Conservation (phyloP, 2,888 invertebrate genomes). For the Nomada hirtipes region DNA sequence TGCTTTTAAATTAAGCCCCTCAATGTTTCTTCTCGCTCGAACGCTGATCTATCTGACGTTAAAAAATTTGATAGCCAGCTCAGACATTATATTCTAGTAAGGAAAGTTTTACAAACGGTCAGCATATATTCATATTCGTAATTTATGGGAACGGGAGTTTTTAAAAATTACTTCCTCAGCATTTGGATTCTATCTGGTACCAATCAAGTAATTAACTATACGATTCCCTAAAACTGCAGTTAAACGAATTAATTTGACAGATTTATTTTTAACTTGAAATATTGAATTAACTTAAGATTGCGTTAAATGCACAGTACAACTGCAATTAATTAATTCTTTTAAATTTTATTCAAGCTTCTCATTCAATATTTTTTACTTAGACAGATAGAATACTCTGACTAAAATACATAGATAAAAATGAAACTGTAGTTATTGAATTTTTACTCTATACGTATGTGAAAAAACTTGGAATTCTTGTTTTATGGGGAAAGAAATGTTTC, state of each 20-base stretch:
- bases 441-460: background rate
- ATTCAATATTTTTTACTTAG: too few species aligned
- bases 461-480: background rate
- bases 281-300: too few species aligned
- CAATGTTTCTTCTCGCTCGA: slow-evolving; percentile 28
- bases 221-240: too few species aligned
- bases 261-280: too few species aligned
- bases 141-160: background rate
- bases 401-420: too few species aligned
- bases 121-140: background rate
- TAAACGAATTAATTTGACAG: too few species aligned
- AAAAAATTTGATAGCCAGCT: slow-evolving; percentile 26
- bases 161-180: background rate
- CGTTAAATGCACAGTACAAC: too few species aligned
- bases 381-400: too few species aligned
- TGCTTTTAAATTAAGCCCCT: slow-evolving; percentile 41
- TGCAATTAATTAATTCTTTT: too few species aligned
- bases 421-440: background rate
- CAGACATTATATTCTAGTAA: background rate
- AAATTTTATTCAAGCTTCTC: too few species aligned
- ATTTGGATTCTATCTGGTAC: background rate
- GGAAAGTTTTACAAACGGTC: background rate
- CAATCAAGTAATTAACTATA: background rate
- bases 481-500: background rate
- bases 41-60: slow-evolving; percentile 7